Conservation (phyloP, 2,797 vertebrate genomes). For the Danio choprae region DNA sequence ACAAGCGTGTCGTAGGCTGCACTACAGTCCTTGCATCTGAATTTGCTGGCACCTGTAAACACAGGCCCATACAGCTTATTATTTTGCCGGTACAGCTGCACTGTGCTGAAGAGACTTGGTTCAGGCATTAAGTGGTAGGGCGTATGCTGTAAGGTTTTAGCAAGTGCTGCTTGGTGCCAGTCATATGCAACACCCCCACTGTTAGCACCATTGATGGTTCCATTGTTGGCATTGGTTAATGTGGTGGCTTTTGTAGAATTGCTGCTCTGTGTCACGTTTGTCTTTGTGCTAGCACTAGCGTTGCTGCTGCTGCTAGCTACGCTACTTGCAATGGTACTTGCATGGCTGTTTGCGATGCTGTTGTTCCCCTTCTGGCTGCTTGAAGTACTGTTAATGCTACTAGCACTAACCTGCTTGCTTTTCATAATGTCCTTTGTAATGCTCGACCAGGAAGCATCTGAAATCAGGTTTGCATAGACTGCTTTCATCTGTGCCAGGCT, state of each 20-base stretch:
- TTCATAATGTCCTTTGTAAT: constrained; percentile 88
- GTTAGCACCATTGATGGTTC: constrained; percentile 70
- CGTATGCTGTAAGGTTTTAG: constrained; percentile 95
- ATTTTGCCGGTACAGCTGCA: constrained; percentile 97
- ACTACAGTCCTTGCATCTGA: constrained; percentile 98
- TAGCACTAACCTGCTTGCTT: constrained; percentile 84
- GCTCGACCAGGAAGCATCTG: constrained; percentile 95
- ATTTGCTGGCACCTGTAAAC: constrained; percentile 97
- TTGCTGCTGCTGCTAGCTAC: constrained; percentile 66
- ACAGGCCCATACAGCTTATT: constrained; percentile 97
- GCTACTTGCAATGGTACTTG: constrained; percentile 51
- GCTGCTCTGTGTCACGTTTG: constrained; percentile 52
- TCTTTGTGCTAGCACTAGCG: constrained; percentile 68
- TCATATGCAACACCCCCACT: constrained; percentile 81
- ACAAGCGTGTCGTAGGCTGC: constrained; percentile 97
- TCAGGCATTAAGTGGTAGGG: constrained; percentile 93
- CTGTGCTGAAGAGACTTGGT: constrained; percentile 97
- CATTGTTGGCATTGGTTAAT: constrained; percentile 71
- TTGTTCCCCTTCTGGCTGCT: constrained; percentile 82
- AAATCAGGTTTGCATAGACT: constrained; percentile 96
- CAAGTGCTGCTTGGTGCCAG: constrained; percentile 92
- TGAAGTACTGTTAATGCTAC: constrained; percentile 76
- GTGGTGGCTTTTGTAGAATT: constrained; percentile 68
- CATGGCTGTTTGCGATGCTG: constrained; percentile 70
- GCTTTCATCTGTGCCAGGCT: constrained; percentile 98